Percentiles rank a stretch among this genome's conserved stretches.
phyloP scores from a whole-genome alignment of 1,140 invertebrate genomes.

The Olivierus martensii region DNA sequence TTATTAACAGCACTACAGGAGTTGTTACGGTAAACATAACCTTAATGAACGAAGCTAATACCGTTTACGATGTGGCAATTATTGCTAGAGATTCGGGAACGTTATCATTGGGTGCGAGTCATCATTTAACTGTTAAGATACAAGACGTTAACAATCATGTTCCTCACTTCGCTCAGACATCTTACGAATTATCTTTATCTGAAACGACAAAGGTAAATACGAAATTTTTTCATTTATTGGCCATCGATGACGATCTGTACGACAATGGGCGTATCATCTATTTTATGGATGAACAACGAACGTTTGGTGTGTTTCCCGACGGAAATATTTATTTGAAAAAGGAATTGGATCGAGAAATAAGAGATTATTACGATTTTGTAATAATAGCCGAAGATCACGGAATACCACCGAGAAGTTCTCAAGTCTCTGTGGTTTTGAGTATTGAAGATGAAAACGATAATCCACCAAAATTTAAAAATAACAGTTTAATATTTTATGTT shows the following conservation, averaged over 20 bases:
- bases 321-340: constrained; percentile 70
- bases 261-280: constrained; percentile 66
- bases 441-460: constrained; percentile 95
- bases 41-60: constrained; percentile 30
- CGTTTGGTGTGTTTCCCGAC: constrained; percentile 82
- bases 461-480: constrained; percentile 43
- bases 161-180: constrained; percentile 76
- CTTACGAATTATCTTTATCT: constrained; percentile 74
- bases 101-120: constrained; percentile 52
- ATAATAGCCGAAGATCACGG: constrained; percentile 70
- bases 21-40: constrained; percentile 72
- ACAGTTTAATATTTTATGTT: constrained; percentile 45
- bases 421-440: constrained; percentile 72
- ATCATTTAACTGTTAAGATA: constrained; percentile 55
- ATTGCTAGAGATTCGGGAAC: constrained; percentile 69
- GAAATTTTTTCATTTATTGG: constrained; percentile 68
- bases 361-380: constrained; percentile 74
- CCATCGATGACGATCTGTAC: constrained; percentile 65
- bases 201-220: constrained; percentile 81
- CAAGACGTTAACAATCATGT: constrained; percentile 90
- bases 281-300: constrained; percentile 52
- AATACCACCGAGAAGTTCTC: constrained; percentile 52
- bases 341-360: constrained; percentile 67
- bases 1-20: constrained; percentile 65
- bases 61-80: constrained; percentile 48